Conservation (phyloP, 2,888 invertebrate species). For the Napeogenes inachia region DNA sequence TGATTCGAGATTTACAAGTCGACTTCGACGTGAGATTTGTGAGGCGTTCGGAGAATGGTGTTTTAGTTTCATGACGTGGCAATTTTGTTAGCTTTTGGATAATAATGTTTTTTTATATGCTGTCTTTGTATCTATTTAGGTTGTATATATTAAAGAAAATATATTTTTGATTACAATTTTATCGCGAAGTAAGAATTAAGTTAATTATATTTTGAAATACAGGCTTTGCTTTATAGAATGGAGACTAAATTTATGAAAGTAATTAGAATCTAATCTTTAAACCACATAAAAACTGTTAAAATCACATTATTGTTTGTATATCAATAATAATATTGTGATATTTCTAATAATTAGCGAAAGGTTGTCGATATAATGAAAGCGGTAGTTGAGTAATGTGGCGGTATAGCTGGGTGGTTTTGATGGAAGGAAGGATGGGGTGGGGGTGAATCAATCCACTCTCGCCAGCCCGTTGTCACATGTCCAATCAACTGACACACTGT, state of each 20-base stretch:
- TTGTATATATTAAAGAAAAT: no score
- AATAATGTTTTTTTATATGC: no score
- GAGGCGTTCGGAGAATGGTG: conserved; percentile 45
- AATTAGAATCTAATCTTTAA: no score
- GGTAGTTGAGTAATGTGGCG: conserved; percentile 65
- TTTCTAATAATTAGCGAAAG: conserved; percentile 36
- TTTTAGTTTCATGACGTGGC: conserved; percentile 49
- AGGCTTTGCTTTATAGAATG: no score
- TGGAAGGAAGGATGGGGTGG: conserved; percentile 28
- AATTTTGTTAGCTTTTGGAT: conserved; percentile 23
- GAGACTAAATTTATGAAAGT: no score
- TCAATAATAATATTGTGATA: not conserved
- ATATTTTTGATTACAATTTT: no score
- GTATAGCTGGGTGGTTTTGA: conserved; percentile 40
- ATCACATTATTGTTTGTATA: conserved; percentile 4
- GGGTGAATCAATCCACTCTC: conserved; percentile 71
- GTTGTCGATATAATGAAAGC: conserved; percentile 55
- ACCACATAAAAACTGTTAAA: not conserved
- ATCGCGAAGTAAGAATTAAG: no score
- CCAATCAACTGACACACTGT: conserved; percentile 72
- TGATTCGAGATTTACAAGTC: conserved; percentile 62
- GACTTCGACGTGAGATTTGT: conserved; percentile 56
- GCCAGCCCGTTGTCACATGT: conserved; percentile 61
- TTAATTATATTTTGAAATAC: no score
- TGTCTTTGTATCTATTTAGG: not conserved